Evolutionary conservation across 2,888 invertebrate genomes (phyloP).

Genomic region (Omphaloscelis lunosa): DNA sequence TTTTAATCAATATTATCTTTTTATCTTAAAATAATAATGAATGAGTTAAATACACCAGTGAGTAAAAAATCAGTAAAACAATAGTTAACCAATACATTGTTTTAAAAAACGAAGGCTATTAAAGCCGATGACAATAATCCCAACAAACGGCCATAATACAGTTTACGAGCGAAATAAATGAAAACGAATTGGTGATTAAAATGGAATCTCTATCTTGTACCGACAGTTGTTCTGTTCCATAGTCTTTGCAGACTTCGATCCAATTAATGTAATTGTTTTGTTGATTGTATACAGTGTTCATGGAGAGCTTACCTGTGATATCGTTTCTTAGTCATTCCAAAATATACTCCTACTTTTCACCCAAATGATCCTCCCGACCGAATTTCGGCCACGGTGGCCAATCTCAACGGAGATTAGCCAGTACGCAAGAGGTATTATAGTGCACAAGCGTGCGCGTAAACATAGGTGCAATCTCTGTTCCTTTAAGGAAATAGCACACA

Average conservation of each 20-base stretch:
- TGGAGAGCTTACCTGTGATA: background rate
- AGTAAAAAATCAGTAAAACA: slow-evolving; percentile 15
- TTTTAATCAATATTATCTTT: background rate
- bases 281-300: slow-evolving; percentile 12
- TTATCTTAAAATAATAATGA: background rate
- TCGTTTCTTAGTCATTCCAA: background rate
- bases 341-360: background rate
- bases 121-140: slow-evolving; percentile 53
- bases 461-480: background rate
- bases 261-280: slow-evolving; percentile 51
- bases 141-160: slow-evolving; percentile 56
- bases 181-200: slow-evolving; percentile 56
- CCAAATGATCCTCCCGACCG: background rate
- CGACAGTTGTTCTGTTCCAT: slow-evolving; percentile 16
- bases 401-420: background rate
- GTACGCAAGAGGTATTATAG: background rate
- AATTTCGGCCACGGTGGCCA: background rate
- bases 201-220: slow-evolving; percentile 44
- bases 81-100: slow-evolving; percentile 47
- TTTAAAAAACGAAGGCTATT: slow-evolving; percentile 50
- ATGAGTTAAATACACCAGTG: background rate
- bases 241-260: slow-evolving; percentile 25
- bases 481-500: background rate
- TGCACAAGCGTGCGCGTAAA: background rate
- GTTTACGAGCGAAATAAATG: slow-evolving; percentile 65